A percentile compares a stretch with the other conserved stretches of the same genome.
Evolutionary conservation across 2,888 invertebrate species (phyloP).

Genomic region (Hyalella azteca): DNA sequence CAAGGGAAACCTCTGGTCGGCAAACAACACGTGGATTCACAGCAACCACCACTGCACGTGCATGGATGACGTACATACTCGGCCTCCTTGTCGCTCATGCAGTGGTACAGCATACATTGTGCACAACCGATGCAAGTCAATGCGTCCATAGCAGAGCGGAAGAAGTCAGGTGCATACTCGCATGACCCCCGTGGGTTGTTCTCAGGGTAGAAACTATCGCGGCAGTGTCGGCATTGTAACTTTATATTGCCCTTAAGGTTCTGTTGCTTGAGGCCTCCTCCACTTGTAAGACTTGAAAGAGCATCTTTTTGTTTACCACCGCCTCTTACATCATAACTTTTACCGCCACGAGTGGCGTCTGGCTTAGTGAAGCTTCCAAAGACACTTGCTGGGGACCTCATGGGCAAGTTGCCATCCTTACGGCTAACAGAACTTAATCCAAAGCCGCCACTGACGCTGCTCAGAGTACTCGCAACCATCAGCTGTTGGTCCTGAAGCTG

Average conservation of each 20-base stretch:
- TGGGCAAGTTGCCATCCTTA: constrained; percentile 34
- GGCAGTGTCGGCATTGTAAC: constrained; percentile 65
- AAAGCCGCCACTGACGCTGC: not conserved
- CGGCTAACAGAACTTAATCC: constrained; percentile 50
- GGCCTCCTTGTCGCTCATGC: constrained; percentile 88
- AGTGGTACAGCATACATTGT: constrained; percentile 89
- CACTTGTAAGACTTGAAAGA: constrained; percentile 43
- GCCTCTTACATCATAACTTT: not conserved
- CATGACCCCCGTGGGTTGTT: constrained; percentile 82
- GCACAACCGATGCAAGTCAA: constrained; percentile 87
- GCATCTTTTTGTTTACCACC: constrained; percentile 11
- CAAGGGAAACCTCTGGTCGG: constrained; percentile 83
- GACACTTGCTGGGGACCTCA: constrained; percentile 40
- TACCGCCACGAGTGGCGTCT: constrained; percentile 32
- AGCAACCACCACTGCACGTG: constrained; percentile 68
- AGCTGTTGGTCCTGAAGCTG: constrained; percentile 42
- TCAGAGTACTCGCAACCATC: not conserved
- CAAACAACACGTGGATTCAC: constrained; percentile 81
- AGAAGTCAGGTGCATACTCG: constrained; percentile 79
- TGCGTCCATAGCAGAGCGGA: constrained; percentile 78
- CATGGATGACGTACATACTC: constrained; percentile 86
- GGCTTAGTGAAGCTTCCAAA: constrained; percentile 1
- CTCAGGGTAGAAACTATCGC: constrained; percentile 74
- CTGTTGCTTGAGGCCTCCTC: constrained; percentile 58
- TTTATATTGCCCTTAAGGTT: too few species aligned